phyloP scores from a whole-genome alignment of 2,888 invertebrate genomes.

The Drepana falcataria region DNA sequence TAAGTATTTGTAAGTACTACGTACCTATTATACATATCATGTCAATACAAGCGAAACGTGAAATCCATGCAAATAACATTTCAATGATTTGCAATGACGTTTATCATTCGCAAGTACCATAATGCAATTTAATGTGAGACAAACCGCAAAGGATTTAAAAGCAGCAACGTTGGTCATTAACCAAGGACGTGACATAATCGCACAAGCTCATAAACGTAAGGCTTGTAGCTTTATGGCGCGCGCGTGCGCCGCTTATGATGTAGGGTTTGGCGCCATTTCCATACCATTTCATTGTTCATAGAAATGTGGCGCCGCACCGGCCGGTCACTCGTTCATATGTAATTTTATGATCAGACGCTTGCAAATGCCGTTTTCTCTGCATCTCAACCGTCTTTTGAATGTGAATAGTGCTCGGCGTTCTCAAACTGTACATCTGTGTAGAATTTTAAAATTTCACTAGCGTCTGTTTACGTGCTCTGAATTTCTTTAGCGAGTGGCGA shows the following conservation, averaged over 20 bases:
- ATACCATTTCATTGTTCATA: slow-evolving; percentile 72
- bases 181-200: slow-evolving; percentile 49
- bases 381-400: slow-evolving; percentile 44
- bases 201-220: slow-evolving; percentile 34
- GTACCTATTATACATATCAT: too few species aligned
- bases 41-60: background rate
- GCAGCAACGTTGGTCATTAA: slow-evolving; percentile 25
- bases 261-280: slow-evolving; percentile 65
- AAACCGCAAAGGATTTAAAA: slow-evolving; percentile 9
- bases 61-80: background rate
- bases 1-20: too few species aligned
- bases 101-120: background rate
- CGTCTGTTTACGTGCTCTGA: slow-evolving; percentile 44
- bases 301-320: slow-evolving; percentile 62
- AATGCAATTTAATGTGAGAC: background rate
- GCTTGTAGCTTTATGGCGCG: slow-evolving; percentile 45
- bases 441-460: slow-evolving; percentile 60
- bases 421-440: slow-evolving; percentile 38
- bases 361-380: slow-evolving; percentile 54
- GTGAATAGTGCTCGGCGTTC: slow-evolving; percentile 43
- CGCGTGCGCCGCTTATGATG: slow-evolving; percentile 62
- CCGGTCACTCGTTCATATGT: slow-evolving; percentile 57
- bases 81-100: background rate
- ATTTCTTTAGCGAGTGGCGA: slow-evolving; percentile 24
- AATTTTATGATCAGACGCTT: slow-evolving; percentile 64